phyloP scores from a whole-genome alignment of 2,888 invertebrate species.

The Osmoderma eremita region DNA sequence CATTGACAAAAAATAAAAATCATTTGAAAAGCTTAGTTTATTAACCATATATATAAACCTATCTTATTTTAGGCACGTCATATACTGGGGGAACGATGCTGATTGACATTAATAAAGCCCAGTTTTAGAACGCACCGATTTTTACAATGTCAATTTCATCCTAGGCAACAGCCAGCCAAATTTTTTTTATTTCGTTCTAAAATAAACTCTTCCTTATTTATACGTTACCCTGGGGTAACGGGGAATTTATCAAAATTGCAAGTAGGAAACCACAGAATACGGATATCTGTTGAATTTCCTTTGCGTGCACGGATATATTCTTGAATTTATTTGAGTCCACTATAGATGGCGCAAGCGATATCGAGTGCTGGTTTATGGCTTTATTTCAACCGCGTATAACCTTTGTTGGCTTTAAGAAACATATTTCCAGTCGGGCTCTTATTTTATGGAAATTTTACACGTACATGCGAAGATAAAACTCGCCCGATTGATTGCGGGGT shows the following conservation, averaged over 20 bases:
- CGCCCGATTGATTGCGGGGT: conserved; percentile 24
- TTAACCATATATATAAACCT: too few species aligned
- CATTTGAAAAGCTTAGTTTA: too few species aligned
- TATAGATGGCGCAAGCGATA: conserved; percentile 36
- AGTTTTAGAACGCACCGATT: too few species aligned
- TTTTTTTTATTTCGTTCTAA: too few species aligned
- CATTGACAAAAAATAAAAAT: too few species aligned
- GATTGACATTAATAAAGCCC: too few species aligned
- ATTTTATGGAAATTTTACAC: conserved; percentile 38
- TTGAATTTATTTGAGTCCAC: conserved; percentile 32
- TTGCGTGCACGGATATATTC: conserved; percentile 32
- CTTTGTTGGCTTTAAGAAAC: conserved; percentile 36
- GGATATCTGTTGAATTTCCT: conserved; percentile 15
- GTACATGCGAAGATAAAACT: conserved; percentile 33
- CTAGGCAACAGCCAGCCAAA: too few species aligned
- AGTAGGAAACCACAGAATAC: conserved; percentile 18
- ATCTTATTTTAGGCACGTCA: too few species aligned
- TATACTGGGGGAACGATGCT: too few species aligned
- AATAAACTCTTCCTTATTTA: too few species aligned
- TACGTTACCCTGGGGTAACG: too few species aligned
- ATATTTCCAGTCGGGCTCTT: conserved; percentile 26
- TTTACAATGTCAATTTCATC: too few species aligned
- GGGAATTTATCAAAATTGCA: background rate
- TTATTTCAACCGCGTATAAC: conserved; percentile 36
- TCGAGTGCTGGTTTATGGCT: conserved; percentile 35